phyloP scores from a whole-genome alignment of 2,888 invertebrate species.

The Agrochola litura region DNA sequence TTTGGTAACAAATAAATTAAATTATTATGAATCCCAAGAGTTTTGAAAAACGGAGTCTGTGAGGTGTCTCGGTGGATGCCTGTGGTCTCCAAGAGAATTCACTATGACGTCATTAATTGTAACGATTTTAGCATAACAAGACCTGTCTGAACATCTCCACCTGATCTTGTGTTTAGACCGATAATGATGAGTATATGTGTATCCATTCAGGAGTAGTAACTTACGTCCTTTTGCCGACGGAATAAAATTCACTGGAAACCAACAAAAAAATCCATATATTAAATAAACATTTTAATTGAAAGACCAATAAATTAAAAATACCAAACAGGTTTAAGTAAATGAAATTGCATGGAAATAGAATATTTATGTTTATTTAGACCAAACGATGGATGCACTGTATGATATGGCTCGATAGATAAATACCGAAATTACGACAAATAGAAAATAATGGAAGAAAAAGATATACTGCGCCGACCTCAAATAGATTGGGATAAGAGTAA shows the following conservation, averaged over 20 bases:
- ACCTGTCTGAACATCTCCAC: slow-evolving; percentile 71
- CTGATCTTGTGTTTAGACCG: slow-evolving; percentile 64
- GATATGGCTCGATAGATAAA: no score
- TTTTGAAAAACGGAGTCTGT: background rate
- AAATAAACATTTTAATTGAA: background rate
- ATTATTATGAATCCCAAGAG: background rate
- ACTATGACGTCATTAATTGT: slow-evolving; percentile 60
- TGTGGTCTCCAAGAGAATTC: slow-evolving; percentile 38
- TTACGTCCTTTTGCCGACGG: slow-evolving; percentile 58
- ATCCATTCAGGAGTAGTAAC: slow-evolving; percentile 66
- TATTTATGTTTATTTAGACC: background rate
- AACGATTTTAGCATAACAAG: slow-evolving; percentile 71
- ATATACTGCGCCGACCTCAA: background rate
- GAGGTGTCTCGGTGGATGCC: slow-evolving; percentile 45
- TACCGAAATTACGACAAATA: no score
- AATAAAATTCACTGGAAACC: background rate
- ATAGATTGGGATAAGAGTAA: background rate
- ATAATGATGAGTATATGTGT: slow-evolving; percentile 64
- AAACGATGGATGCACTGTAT: background rate
- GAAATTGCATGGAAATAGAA: background rate
- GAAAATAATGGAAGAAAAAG: background rate
- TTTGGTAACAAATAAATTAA: background rate
- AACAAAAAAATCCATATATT: background rate
- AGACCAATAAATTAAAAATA: no score
- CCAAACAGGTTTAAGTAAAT: background rate